Percentiles rank a stretch among this genome's conserved stretches.
These are phyloP conservation scores for Brachionus calyciflorus DNA, from an alignment of 1,140 invertebrate genomes.

Conservation along the genomic window DNA sequence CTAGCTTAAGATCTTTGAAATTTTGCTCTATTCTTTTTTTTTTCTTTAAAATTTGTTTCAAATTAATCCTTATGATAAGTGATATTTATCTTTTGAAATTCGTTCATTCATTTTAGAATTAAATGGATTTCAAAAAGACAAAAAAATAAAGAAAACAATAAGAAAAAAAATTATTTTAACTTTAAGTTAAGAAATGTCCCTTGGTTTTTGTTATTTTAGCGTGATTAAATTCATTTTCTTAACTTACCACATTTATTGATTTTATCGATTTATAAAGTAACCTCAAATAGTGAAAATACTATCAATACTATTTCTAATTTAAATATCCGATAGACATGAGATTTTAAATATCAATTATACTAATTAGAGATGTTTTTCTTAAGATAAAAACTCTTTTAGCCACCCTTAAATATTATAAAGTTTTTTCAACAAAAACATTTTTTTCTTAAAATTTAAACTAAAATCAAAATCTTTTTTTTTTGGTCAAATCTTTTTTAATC, in stretches of 20 bases:
- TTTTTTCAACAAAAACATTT: too few relatives aligned
- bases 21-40: too few relatives aligned
- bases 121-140: not conserved
- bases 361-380: constrained; percentile 1
- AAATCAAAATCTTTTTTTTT: too few relatives aligned
- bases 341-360: not conserved
- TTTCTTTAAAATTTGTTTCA: too few relatives aligned
- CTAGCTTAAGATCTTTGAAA: too few relatives aligned
- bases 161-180: too few relatives aligned
- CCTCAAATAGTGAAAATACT: too few relatives aligned
- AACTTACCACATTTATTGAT: not conserved
- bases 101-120: not conserved
- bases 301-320: too few relatives aligned
- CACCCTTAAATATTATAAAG: not conserved
- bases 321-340: constrained; percentile 39
- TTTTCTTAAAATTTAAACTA: too few relatives aligned
- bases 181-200: too few relatives aligned
- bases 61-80: constrained; percentile 22
- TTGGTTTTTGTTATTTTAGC: too few relatives aligned
- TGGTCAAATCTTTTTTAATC: too few relatives aligned
- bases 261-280: not conserved
- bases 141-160: not conserved
- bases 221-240: not conserved
- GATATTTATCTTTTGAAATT: constrained; percentile 32
- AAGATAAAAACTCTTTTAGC: not conserved